Evolutionary conservation across 2,797 vertebrate species (phyloP), one percentile per base, ranked within the genome.

Genomic region (Diceros bicornis): DNA sequence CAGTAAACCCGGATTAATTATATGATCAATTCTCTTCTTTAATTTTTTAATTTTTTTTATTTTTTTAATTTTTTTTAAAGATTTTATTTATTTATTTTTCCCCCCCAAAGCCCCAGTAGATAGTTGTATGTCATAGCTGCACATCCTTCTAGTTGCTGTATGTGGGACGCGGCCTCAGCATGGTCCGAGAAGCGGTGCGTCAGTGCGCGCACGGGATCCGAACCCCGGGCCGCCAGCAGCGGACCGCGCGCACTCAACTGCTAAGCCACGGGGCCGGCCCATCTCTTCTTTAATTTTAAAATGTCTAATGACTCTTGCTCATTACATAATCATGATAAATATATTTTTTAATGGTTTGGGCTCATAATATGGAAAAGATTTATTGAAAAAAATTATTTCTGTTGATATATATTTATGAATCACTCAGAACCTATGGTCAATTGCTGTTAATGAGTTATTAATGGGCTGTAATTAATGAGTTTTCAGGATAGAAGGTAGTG

Each of bases 401-500:
- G 1, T 74, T 85, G 21, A 75, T 10, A 50, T 2, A 17, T 37
- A 64, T 85, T 95, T 87, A 75, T 90, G 55, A 85, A 78, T 92
- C 66, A 47, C 32, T 82, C 72, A 68, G 57, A 91, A 81, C 3
- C 8, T 86, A 3, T n/a, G 23, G 29, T 72, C 11, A 94, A 27
- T 91, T 84, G 44, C 57, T 96, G 21, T 74, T 92, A 87, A 94
- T 84, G n/a, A 93, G 66, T 79, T 14, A 90, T 23, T 41, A 41
- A 41, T 41, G 41, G 41, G 41, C 41, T 3, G 18, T 37, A 92
- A 89, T 34, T 72, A 84, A 71, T 90, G 27, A 23, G 1, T 90
- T 94, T 94, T 96, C 74, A 86, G 27, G 16, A 85, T 84, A 75
- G 29, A 2, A 72, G 52, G 10, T 61, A 77, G 23, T 41, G 34